phyloP scores from a whole-genome alignment of 2,113 vertebrate species.

The Sinocyclocheilus rhinocerous region DNA sequence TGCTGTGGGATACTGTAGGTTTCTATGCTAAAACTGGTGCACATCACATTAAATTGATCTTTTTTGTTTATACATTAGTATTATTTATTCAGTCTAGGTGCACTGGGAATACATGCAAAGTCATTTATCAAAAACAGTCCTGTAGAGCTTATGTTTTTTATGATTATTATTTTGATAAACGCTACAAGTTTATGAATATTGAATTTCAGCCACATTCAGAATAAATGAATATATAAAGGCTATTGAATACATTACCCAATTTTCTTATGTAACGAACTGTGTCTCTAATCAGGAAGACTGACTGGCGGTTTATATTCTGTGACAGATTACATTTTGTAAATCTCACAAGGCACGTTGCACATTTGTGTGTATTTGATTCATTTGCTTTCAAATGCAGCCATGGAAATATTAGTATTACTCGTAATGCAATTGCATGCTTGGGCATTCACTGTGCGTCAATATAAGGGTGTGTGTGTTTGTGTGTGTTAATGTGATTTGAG shows the following conservation, averaged over 20 bases:
- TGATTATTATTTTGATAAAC: constrained; percentile 8
- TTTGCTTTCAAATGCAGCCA: constrained; percentile 2
- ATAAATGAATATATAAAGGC: constrained; percentile 7
- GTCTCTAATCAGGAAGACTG: constrained; percentile 3
- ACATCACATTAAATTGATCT: not conserved
- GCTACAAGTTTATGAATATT: not conserved
- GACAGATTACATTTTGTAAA: constrained; percentile 27
- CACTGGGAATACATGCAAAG: not conserved
- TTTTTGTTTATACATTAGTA: not conserved
- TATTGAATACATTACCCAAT: constrained; percentile 12
- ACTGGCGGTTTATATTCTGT: not conserved
- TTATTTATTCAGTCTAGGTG: not conserved
- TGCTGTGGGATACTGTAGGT: not conserved
- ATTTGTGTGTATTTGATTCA: not conserved
- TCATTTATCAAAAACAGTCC: not conserved
- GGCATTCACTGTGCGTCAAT: not conserved
- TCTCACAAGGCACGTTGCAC: not conserved
- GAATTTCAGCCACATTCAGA: not conserved
- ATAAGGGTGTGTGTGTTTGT: constrained; percentile 1
- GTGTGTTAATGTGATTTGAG: constrained; percentile 11
- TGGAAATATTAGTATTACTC: not conserved
- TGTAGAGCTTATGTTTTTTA: not conserved
- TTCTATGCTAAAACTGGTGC: not conserved
- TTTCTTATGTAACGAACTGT: not conserved
- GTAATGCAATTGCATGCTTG: not conserved